Evolutionary conservation across 1,140 invertebrate species (phyloP).

Genomic region (Pseudomyrmex gracilis): DNA sequence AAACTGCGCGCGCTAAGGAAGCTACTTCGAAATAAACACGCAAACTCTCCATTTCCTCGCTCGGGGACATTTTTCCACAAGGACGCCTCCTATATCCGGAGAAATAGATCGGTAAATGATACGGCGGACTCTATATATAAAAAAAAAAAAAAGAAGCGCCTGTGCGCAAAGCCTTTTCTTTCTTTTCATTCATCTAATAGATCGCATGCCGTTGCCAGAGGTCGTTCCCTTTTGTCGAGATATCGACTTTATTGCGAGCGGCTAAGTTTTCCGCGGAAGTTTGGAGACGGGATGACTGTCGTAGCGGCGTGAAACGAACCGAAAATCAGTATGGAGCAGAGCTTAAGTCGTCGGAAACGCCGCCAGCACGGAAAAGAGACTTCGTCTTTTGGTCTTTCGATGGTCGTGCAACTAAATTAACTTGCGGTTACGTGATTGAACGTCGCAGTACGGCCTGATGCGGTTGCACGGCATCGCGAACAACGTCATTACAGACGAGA

Average conservation of each 20-base stretch:
- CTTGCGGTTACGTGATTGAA: constrained; percentile 33
- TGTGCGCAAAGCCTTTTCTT: constrained; percentile 18
- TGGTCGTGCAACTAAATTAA: constrained; percentile 35
- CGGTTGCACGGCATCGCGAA: background rate
- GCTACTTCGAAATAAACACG: constrained; percentile 55
- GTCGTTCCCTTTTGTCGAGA: constrained; percentile 54
- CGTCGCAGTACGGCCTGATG: constrained; percentile 8
- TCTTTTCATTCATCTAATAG: constrained; percentile 70
- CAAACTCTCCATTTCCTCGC: constrained; percentile 43
- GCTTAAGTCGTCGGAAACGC: constrained; percentile 29
- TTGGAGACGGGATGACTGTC: background rate
- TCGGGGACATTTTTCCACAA: constrained; percentile 39
- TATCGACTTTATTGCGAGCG: constrained; percentile 68
- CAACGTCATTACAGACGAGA: background rate
- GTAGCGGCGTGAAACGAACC: constrained; percentile 33
- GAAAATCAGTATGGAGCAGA: constrained; percentile 35
- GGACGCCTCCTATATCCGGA: constrained; percentile 27
- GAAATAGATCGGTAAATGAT: constrained; percentile 37
- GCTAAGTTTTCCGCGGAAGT: constrained; percentile 49
- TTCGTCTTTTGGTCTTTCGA: constrained; percentile 7
- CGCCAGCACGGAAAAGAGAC: constrained; percentile 6
- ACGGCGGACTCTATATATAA: constrained; percentile 27
- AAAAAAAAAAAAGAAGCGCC: background rate
- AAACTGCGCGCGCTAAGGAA: constrained; percentile 40
- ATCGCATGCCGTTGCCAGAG: constrained; percentile 54